Base-by-base conservation (phyloP, 1,140 invertebrate species). In the Achroia grisella region DNA sequence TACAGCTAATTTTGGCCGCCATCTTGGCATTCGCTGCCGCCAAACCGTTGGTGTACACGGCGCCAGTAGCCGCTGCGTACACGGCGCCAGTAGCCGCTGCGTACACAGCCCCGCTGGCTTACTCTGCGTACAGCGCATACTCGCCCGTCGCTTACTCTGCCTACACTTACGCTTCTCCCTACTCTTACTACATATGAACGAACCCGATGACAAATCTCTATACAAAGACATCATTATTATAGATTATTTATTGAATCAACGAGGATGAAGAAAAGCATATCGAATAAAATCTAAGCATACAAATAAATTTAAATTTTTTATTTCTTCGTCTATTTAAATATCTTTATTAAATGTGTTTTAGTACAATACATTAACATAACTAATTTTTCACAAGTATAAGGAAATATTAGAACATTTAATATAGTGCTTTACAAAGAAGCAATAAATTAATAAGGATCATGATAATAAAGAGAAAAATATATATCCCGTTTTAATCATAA, bases 1-100 rank as follows among this genome's bases (percentile, higher is more conserved):
- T 53, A 71, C 59, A 89, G 89, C 62, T 89, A 59, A 70, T 88
- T 56, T 78, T 89, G 52, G 73, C 81, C 58, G 83, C 86, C 58
- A 56, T 88, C 43, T 52, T 88, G 74, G 87, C 86, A 35, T 69
- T 87, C 51, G 83, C 85, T 27, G 55, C 66, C 28, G 88, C 88
- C 53, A 86, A 86, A 63, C 88, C 88, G 6, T 70, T 81, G 44
- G 70, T 85, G 45, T 86, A 85, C 58, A 61, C 79, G 2, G 52
- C 83, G 1, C 77, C 80, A 0, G 5, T 74, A 6, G 60, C 60
- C 1, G 73, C 75, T 0, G 79, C 79, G 1, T 77, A 73, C 55
- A 66, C 75, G 6, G 71, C 76, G 1, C 71, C 75, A 0, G 54
- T 71, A 2, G 75, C 72, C 2, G 67, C 75, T 3, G 73, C 74